Evolutionary conservation across 2,113 vertebrate species (phyloP), one percentile per base, ranked within the genome.

Genomic region (Lycaon pictus): DNA sequence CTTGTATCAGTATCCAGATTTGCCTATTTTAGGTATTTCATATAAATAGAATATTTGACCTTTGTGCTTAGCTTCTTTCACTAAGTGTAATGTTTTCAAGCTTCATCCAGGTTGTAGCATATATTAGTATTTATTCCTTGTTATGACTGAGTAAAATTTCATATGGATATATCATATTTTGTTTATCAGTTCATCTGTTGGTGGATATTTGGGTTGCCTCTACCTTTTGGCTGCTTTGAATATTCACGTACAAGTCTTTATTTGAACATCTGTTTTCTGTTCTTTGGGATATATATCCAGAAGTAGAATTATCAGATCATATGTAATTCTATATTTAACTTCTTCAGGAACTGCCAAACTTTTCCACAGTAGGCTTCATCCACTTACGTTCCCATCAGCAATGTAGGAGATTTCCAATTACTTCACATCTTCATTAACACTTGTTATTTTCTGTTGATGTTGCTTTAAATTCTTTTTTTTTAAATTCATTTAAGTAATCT

Each of bases 281-380:
- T 95, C n/a, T 85, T 60, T 88, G n/a, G 22, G 9, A 35, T 55
- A 19, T 32, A 74, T 76, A 85, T 53, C 48, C 79, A 88, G n/a
- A 72, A 93, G 13, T 87, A 12, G 11, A 90, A 82, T 93, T 95
- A 77, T 25, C 65, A 43, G 13, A 56, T 87, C 76, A 58, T 91
- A 71, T 60, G 29, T 67, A 72, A 94, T 71, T 95, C 43, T 62
- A 88, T 25, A 81, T 51, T 92, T 82, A 51, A 86, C 35, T 72
- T 92, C 29, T 86, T 96, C 37, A 86, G 72, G 43, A 92, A 81
- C 29, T 65, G 13, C 3, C 62, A 95, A 88, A 94, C 43, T 74
- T 95, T 88, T 56, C 79, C 25, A 65, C 20, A 72, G 19, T 79
- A 56, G 17, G 4, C 25, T 43, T 4, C 32, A 69, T n/a, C 67